These are phyloP conservation scores for Exephanes ischioxanthus DNA, from an alignment of 2,888 invertebrate genomes.

Conservation along the genomic window DNA sequence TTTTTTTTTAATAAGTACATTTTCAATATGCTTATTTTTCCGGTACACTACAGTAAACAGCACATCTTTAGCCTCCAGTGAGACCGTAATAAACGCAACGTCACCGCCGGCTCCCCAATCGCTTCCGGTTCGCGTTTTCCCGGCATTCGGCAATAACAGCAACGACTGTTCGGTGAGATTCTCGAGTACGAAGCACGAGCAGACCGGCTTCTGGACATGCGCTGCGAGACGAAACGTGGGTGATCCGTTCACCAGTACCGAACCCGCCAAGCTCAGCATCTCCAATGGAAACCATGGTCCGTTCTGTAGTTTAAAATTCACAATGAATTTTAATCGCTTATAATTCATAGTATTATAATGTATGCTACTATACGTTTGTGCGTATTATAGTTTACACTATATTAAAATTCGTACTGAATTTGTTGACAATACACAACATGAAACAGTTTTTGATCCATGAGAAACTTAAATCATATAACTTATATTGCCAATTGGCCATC, in stretches of 20 bases:
- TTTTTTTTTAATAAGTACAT: neutral
- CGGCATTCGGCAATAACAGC: slow-evolving; percentile 83
- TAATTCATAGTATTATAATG: too few relatives aligned
- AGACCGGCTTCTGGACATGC: slow-evolving; percentile 83
- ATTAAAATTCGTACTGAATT: too few relatives aligned
- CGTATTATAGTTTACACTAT: too few relatives aligned
- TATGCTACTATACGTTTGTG: too few relatives aligned
- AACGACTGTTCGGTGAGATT: slow-evolving; percentile 84
- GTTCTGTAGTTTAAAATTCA: too few relatives aligned
- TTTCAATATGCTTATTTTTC: neutral
- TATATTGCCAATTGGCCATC: too few relatives aligned
- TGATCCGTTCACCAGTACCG: slow-evolving; percentile 80
- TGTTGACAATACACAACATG: too few relatives aligned
- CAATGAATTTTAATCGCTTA: too few relatives aligned
- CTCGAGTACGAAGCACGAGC: slow-evolving; percentile 81
- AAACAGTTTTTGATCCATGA: too few relatives aligned
- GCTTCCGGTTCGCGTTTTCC: slow-evolving; percentile 80
- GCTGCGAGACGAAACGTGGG: slow-evolving; percentile 79
- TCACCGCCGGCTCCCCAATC: slow-evolving; percentile 74
- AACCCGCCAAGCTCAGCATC: slow-evolving; percentile 81
- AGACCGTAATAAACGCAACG: slow-evolving; percentile 64
- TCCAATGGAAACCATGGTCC: slow-evolving; percentile 76
- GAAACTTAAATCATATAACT: too few relatives aligned
- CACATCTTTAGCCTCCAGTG: slow-evolving; percentile 44
- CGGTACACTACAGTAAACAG: slow-evolving; percentile 14